Percentiles rank a stretch among this genome's conserved stretches.
These are phyloP conservation scores for Heliconius aoede DNA, from an alignment of 2,888 invertebrate species.

Conservation along the genomic window DNA sequence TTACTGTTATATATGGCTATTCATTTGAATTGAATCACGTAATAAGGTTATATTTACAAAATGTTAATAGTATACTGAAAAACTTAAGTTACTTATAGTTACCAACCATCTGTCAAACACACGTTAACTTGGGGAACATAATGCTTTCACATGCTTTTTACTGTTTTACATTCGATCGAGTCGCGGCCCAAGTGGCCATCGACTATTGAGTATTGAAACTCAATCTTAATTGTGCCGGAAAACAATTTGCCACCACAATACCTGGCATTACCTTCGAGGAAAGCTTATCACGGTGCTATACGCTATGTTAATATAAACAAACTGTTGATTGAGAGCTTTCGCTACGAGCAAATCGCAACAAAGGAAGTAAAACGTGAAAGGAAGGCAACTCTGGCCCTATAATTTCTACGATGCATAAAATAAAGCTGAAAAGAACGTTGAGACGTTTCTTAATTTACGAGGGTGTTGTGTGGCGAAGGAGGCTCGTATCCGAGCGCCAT, in stretches of 20 bases:
- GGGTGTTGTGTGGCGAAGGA: slow-evolving; percentile 70
- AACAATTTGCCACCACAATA: slow-evolving; percentile 70
- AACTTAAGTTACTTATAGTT: slow-evolving; percentile 59
- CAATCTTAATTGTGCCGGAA: slow-evolving; percentile 78
- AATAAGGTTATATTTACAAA: slow-evolving; percentile 62
- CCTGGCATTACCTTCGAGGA: slow-evolving; percentile 67
- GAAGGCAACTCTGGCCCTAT: slow-evolving; percentile 39
- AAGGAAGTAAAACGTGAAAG: slow-evolving; percentile 43
- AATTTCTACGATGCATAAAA: slow-evolving; percentile 57
- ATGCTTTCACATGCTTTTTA: slow-evolving; percentile 56
- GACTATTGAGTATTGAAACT: slow-evolving; percentile 76
- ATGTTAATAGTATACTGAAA: slow-evolving; percentile 50
- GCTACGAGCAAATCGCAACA: slow-evolving; percentile 46
- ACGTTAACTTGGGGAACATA: slow-evolving; percentile 44
- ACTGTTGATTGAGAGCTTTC: slow-evolving; percentile 56
- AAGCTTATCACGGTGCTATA: slow-evolving; percentile 63
- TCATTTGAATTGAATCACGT: neutral
- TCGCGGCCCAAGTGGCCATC: slow-evolving; percentile 58
- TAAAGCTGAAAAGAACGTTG: slow-evolving; percentile 68
- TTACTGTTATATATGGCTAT: too few relatives aligned
- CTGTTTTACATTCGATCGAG: slow-evolving; percentile 57
- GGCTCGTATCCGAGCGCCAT: slow-evolving; percentile 68
- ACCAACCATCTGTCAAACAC: slow-evolving; percentile 62
- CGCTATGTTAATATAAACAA: slow-evolving; percentile 64
- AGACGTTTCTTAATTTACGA: slow-evolving; percentile 79